Conservation (phyloP, 2,888 invertebrate species). For the Eutolmus rufibarbis region DNA sequence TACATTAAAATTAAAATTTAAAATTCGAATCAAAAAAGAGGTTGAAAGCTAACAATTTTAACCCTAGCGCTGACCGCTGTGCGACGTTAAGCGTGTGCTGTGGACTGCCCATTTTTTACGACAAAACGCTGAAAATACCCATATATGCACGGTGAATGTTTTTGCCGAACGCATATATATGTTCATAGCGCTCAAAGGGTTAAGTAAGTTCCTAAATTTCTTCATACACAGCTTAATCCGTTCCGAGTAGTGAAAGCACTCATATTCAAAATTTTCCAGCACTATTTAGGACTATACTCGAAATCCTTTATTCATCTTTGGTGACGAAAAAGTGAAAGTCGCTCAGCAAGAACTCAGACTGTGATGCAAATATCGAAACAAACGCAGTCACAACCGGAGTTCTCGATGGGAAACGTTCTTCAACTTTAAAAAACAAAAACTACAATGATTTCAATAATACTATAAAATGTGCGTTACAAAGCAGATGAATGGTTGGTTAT, state of each 20-base stretch:
- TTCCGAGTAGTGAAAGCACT: not conserved
- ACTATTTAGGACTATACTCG: not conserved
- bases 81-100: no score
- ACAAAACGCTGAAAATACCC: no score
- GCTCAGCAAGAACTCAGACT: slow-evolving; percentile 94
- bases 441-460: not conserved
- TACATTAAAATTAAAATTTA: no score
- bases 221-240: not conserved
- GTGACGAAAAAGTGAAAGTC: slow-evolving; percentile 58
- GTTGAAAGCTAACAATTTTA: no score
- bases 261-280: not conserved
- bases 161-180: no score
- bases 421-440: not conserved
- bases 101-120: no score
- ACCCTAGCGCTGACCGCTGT: no score
- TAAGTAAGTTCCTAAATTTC: no score
- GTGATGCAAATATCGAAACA: slow-evolving; percentile 76
- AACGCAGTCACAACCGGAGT: slow-evolving; percentile 85
- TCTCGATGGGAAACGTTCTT: slow-evolving; percentile 66
- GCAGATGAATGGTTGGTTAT: not conserved
- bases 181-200: no score
- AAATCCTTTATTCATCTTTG: slow-evolving; percentile 54
- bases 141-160: no score
- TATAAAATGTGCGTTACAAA: not conserved
- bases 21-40: no score